Conservation (phyloP, 2,797 vertebrate genomes). For the Pipistrellus kuhlii region DNA sequence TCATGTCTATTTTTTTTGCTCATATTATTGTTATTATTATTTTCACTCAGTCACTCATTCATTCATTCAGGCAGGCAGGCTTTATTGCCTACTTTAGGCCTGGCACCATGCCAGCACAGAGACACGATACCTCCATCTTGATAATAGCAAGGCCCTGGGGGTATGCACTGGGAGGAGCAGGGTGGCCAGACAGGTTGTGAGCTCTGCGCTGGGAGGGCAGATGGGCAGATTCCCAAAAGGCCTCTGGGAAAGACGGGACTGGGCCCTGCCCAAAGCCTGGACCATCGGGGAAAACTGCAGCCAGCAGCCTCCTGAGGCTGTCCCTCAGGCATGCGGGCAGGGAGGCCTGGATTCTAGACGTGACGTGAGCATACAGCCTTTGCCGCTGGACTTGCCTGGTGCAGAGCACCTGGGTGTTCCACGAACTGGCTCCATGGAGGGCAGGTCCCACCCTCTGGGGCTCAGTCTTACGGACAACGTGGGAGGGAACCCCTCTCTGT, state of each 20-base stretch:
- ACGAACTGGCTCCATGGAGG: neutral
- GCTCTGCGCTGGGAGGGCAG: too few species aligned
- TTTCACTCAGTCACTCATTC: neutral
- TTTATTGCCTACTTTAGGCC: neutral
- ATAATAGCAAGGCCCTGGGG: neutral
- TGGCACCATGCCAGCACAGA: too few species aligned
- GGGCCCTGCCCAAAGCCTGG: neutral
- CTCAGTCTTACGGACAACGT: neutral
- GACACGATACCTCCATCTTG: neutral
- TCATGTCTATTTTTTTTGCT: neutral
- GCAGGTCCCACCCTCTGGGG: neutral
- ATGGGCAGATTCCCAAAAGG: neutral
- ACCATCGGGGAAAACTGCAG: fast-evolving
- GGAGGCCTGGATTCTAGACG: neutral
- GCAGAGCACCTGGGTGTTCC: neutral
- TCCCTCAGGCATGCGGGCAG: neutral
- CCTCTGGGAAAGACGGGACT: neutral
- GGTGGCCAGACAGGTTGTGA: neutral
- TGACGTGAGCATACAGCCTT: fast-evolving
- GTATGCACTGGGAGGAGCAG: fast-evolving
- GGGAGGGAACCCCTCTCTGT: neutral
- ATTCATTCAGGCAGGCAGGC: neutral
- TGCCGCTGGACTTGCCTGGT: neutral
- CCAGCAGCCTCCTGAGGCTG: neutral
- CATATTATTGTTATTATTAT: too few species aligned